Evolutionary conservation across 1,140 invertebrate genomes (phyloP).

Genomic region (Aphis craccivora): DNA sequence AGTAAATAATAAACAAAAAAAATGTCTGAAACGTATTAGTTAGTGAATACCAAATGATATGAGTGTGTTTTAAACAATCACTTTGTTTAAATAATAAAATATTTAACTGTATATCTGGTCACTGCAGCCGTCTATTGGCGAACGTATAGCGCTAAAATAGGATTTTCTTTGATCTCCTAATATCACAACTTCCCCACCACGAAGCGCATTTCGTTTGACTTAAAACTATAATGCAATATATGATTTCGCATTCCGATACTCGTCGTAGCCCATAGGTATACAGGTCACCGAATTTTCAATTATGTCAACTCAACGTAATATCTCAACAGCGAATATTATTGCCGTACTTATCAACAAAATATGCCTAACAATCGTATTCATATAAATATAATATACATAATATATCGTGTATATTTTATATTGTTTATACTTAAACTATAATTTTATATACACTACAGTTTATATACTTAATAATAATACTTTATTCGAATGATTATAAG

Average conservation of each 20-base stretch:
- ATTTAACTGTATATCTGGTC: background rate
- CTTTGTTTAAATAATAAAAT: background rate
- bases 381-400: too few relatives aligned
- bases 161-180: background rate
- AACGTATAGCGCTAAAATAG: background rate
- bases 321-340: background rate
- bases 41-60: too few relatives aligned
- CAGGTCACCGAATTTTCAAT: conserved; percentile 2
- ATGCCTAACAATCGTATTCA: background rate
- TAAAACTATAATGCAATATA: background rate
- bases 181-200: background rate
- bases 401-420: too few relatives aligned
- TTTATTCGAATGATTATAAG: too few relatives aligned
- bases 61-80: background rate
- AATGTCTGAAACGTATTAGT: too few relatives aligned
- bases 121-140: background rate
- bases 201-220: background rate
- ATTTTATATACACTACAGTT: too few relatives aligned
- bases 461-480: too few relatives aligned
- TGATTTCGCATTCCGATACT: background rate
- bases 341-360: background rate
- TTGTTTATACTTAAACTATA: too few relatives aligned
- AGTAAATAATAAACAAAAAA: too few relatives aligned
- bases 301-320: background rate
- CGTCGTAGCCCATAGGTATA: background rate